Conservation (phyloP, 2,113 vertebrate genomes). For the Colius striatus region DNA sequence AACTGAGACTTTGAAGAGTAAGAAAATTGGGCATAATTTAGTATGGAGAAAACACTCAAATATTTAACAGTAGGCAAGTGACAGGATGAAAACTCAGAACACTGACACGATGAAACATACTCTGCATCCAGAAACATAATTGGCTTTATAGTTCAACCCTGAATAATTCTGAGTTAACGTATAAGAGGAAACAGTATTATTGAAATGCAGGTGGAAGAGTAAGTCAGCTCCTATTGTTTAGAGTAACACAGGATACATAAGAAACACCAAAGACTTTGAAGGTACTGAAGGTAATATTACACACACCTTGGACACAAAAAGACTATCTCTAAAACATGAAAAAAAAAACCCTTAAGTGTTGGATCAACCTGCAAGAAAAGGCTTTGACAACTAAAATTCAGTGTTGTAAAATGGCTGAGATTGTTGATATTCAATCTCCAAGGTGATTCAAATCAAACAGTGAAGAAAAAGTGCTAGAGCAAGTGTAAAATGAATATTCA, state of each 20-base stretch:
- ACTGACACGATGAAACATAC: not conserved
- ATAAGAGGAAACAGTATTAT: not conserved
- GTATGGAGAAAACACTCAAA: not conserved
- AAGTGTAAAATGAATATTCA: not conserved
- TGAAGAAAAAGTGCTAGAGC: not conserved
- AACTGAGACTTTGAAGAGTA: not conserved
- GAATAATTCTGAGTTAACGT: not conserved
- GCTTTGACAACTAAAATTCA: not conserved
- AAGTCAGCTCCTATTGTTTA: not conserved
- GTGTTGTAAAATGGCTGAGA: not conserved
- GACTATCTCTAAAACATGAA: not conserved
- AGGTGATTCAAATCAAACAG: not conserved
- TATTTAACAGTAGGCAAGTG: not conserved
- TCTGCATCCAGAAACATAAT: not conserved
- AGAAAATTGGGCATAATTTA: not conserved
- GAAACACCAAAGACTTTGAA: not conserved
- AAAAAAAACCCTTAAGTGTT: not conserved
- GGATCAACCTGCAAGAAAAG: not conserved
- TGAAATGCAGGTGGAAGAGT: not conserved
- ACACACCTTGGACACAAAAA: not conserved
- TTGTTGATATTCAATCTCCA: not conserved
- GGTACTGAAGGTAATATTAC: too few species aligned
- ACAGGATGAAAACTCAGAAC: not conserved
- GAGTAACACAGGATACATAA: not conserved
- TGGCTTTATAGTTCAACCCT: not conserved